Evolutionary conservation across 2,888 invertebrate genomes (phyloP).

Genomic region (Leuctra nigra): DNA sequence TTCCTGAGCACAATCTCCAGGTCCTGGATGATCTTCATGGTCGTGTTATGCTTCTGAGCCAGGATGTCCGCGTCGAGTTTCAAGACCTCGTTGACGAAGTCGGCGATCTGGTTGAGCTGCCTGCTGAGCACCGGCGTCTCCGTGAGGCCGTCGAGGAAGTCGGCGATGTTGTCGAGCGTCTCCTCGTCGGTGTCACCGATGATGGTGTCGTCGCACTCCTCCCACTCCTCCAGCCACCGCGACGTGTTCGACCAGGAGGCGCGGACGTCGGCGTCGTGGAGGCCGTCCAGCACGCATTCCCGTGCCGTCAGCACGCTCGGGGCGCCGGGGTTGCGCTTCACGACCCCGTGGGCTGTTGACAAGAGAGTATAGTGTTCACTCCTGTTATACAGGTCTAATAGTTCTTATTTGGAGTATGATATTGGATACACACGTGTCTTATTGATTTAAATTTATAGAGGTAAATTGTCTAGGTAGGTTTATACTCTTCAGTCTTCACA

Average conservation of each 20-base stretch:
- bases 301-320: background rate
- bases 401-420: too few relatives aligned
- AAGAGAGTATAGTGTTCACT: background rate
- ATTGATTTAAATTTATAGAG: too few relatives aligned
- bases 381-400: background rate
- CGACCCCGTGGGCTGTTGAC: background rate
- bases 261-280: background rate
- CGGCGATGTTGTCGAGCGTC: background rate
- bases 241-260: background rate
- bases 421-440: too few relatives aligned
- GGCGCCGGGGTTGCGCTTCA: background rate
- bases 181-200: background rate
- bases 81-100: background rate
- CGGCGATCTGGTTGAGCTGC: background rate
- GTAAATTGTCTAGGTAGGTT: too few relatives aligned
- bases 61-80: background rate
- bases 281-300: background rate
- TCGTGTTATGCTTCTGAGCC: background rate
- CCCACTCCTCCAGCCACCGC: background rate
- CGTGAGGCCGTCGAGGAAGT: background rate
- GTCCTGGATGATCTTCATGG: background rate
- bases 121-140: background rate
- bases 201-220: background rate
- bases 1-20: background rate
- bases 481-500: too few relatives aligned